Evolutionary conservation across 2,797 vertebrate genomes (phyloP).

Genomic region (Poeciliopsis presidionis): DNA sequence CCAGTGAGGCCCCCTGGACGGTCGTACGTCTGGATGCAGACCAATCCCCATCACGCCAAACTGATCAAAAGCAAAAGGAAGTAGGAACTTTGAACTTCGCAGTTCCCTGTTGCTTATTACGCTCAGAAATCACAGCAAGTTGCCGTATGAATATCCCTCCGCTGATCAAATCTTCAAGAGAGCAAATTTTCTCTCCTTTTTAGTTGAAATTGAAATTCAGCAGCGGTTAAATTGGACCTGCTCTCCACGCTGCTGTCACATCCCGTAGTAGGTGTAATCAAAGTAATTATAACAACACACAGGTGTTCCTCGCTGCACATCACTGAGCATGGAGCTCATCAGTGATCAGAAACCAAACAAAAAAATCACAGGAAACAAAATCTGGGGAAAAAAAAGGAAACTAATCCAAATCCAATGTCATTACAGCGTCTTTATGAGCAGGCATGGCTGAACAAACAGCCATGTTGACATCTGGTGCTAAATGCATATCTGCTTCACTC

Average conservation of each 20-base stretch:
- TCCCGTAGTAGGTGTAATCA: constrained; percentile 74
- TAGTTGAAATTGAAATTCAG: constrained; percentile 63
- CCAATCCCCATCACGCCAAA: constrained; percentile 64
- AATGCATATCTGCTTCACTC: constrained; percentile 64
- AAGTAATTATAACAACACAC: constrained; percentile 79
- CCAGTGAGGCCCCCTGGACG: constrained; percentile 72
- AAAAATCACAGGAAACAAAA: constrained; percentile 24
- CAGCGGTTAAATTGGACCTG: constrained; percentile 62
- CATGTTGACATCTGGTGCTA: constrained; percentile 60
- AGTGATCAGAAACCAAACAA: constrained; percentile 54
- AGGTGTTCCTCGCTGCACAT: constrained; percentile 69
- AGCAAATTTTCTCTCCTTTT: constrained; percentile 55
- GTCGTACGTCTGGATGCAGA: constrained; percentile 82
- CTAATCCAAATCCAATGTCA: constrained; percentile 73
- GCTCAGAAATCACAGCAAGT: constrained; percentile 46
- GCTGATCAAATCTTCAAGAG: constrained; percentile 62
- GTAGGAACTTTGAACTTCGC: constrained; percentile 61
- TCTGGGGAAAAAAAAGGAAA: neutral
- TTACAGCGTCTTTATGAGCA: constrained; percentile 68
- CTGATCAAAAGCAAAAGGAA: constrained; percentile 66
- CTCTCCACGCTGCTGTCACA: constrained; percentile 63
- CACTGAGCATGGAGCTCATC: constrained; percentile 54
- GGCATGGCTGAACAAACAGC: constrained; percentile 65
- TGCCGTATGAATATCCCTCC: constrained; percentile 51
- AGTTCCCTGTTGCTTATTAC: constrained; percentile 60